Base-by-base conservation (phyloP, 2,113 vertebrate species). In the Poeciliopsis occidentalis region DNA sequence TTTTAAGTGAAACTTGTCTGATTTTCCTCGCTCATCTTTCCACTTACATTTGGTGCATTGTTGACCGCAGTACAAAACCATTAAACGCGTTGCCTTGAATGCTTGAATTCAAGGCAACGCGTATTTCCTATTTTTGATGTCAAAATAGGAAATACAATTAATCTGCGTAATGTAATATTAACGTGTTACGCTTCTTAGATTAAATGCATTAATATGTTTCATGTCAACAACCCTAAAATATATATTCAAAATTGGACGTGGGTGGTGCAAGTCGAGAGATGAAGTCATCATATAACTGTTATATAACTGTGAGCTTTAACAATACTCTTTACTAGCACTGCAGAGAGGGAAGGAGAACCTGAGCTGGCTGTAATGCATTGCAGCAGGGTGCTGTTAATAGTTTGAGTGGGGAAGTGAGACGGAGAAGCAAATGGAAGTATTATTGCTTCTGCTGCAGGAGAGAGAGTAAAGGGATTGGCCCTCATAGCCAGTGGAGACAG, bases 311-410 rank as follows among this genome's bases (percentile, higher is more conserved):
- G 60, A 54, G 78, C 32, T 63, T 26, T 73, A 81, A 82, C 8
- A 39, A 78, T 76, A 67, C 57, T 41, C 57, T 79, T 75, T 19
- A 71, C 76, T 70, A 32, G 19, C 47, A 60, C 30, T 57, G 41
- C 26, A n/a, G 30, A 71, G 63, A 32, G 61, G 11, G 51, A 24
- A 24, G 68, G 68, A 34, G 30, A 32, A 34, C 66, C 39, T 69
- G 65, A 69, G 83, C 68, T 79, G 37, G 32, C 73, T 83, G 15
- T 78, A 73, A 85, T 87, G 67, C 37, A 81, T 19, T 75, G 30
- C 70, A 67, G 41, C 17, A 69, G 41, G 30, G 75, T 62, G 71
- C 30, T 51, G 51, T 30, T 69, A 79, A 68, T 64, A 37, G 67
- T 74, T 67, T 79, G 75, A 69, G 24, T 8, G 4, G 37, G 47